These are phyloP conservation scores for Brachyrhaphis roseni DNA, from an alignment of 2,797 vertebrate genomes.

Conservation along the genomic window DNA sequence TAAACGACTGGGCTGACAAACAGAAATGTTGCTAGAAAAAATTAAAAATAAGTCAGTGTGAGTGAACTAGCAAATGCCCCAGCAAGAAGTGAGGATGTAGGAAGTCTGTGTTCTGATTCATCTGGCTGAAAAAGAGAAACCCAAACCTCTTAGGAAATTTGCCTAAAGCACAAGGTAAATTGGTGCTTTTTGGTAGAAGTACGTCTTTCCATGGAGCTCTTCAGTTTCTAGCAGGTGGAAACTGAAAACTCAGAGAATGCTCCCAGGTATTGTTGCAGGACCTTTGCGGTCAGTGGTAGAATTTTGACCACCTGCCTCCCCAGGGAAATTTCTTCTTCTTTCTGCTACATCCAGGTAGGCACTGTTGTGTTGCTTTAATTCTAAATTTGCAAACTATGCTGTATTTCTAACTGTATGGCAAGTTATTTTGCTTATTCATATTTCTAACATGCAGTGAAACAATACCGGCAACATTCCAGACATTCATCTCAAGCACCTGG, in stretches of 20 bases:
- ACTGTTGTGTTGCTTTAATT: neutral
- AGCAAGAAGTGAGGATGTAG: neutral
- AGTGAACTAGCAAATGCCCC: neutral
- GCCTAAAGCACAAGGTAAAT: neutral
- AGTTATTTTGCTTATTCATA: neutral
- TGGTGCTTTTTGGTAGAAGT: neutral
- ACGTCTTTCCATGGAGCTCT: neutral
- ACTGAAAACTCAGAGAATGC: neutral
- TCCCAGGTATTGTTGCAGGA: neutral
- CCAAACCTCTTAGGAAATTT: neutral
- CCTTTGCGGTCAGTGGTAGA: neutral
- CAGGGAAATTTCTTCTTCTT: neutral
- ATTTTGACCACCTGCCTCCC: neutral
- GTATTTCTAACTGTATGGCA: neutral
- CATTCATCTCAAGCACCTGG: neutral
- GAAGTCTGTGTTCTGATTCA: neutral
- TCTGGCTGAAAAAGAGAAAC: neutral
- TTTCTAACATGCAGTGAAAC: neutral
- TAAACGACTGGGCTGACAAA: neutral
- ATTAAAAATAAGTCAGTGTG: neutral
- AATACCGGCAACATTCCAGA: neutral
- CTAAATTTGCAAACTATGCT: neutral
- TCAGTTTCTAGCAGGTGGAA: neutral
- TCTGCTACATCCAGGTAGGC: neutral
- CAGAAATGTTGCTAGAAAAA: neutral